Percentiles rank a stretch among this genome's conserved stretches.
These are phyloP conservation scores for Ostrea edulis DNA, from an alignment of 1,140 invertebrate genomes.

Conservation along the genomic window DNA sequence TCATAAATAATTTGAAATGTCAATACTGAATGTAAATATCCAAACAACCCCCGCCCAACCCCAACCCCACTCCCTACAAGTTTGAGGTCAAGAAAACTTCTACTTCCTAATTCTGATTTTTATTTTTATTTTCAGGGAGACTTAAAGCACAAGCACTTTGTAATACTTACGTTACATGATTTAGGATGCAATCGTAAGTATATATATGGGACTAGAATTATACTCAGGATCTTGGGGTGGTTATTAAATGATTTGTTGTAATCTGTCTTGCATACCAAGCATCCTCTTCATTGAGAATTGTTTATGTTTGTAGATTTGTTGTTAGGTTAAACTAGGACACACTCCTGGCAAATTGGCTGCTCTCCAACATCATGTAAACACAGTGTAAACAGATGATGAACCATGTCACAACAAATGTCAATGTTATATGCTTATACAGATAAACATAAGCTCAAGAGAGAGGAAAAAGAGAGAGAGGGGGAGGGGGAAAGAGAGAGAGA, in stretches of 20 bases:
- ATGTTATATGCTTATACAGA: background rate
- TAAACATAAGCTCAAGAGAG: background rate
- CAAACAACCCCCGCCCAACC: too few species aligned
- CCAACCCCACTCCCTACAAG: too few species aligned
- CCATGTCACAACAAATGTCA: background rate
- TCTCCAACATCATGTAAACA: background rate
- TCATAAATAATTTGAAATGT: too few species aligned
- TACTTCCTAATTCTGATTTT: background rate
- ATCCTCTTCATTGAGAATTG: too few species aligned
- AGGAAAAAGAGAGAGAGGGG: background rate
- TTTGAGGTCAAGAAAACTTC: too few species aligned
- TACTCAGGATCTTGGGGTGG: background rate
- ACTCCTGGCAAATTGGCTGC: background rate
- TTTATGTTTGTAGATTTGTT: too few species aligned
- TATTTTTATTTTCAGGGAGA: slow-evolving; percentile 84
- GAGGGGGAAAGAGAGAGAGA: background rate
- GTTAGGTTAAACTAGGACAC: too few species aligned
- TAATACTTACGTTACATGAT: slow-evolving; percentile 94
- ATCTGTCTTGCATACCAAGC: too few species aligned
- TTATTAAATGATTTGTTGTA: too few species aligned
- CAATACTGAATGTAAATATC: too few species aligned
- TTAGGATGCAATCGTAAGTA: slow-evolving; percentile 93
- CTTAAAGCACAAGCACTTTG: slow-evolving; percentile 87
- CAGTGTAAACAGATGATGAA: background rate
- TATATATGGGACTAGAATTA: background rate